phyloP scores from a whole-genome alignment of 2,113 vertebrate genomes.

The Anas platyrhynchos region DNA sequence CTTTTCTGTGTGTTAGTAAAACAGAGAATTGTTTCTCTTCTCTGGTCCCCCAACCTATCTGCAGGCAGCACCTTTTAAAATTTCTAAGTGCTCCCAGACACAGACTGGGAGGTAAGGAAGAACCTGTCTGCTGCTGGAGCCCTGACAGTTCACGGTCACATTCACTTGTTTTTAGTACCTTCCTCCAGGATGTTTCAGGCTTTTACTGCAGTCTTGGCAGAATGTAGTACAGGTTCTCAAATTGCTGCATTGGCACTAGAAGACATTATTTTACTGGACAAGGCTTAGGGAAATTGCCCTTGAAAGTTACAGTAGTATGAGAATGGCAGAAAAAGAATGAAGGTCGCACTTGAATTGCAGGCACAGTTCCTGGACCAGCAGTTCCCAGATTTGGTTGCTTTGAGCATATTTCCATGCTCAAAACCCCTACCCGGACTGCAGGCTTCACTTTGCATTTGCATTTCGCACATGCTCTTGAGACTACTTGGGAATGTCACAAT shows the following conservation, averaged over 20 bases:
- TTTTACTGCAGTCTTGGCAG: constrained; percentile 18
- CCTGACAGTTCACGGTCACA: neutral
- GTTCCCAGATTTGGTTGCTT: neutral
- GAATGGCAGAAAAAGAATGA: neutral
- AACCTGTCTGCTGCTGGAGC: neutral
- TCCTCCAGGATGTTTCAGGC: neutral
- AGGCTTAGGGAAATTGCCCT: neutral
- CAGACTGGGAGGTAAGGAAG: neutral
- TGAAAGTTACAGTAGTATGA: neutral
- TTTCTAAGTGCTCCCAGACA: neutral
- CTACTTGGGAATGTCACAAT: neutral
- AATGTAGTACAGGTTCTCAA: constrained; percentile 37
- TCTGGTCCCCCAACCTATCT: neutral
- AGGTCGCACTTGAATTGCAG: neutral
- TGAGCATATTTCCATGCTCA: fast-evolving
- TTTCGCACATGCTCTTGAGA: neutral
- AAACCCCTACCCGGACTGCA: neutral
- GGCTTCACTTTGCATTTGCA: neutral
- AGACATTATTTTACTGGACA: neutral
- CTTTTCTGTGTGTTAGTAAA: neutral
- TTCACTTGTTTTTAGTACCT: neutral
- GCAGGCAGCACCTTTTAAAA: neutral
- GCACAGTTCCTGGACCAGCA: neutral
- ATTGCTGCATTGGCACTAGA: neutral
- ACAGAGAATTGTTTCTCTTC: neutral